Base-by-base conservation (phyloP, 2,797 vertebrate species). In the Morelia viridis region DNA sequence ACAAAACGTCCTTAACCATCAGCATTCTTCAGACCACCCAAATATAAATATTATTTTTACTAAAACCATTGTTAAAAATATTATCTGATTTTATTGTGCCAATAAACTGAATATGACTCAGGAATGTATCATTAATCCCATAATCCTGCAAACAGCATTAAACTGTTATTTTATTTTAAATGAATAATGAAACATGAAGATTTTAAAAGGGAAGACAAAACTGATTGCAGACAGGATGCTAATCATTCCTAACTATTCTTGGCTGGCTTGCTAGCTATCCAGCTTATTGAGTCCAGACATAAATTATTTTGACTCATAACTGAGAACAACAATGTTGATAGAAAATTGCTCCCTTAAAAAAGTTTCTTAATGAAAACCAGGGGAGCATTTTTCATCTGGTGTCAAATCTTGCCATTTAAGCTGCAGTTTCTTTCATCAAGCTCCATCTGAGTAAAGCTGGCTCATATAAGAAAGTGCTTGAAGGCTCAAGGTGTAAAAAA, bases 401-500 rank as follows among this genome's bases (percentile, higher is more conserved):
- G 61, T 7, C 26, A 90, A 35, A 93, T 86, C 28, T 89, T 35
- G 31, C 91, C 90, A 85, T 95, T 94, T 92, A 92, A 85, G 24
- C 85, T 61, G 85, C 57, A 87, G 68, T 41, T 65, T 91, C 53
- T 26, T 17, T 61, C 62, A 68, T 35, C 56, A 15, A 60, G 61
- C n/a, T 2, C 80, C 89, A 5, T 91, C 89, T 88, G 53, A 94
- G 28, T 19, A 24, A 88, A 57, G 85, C 58, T 88, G 57, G 56
- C 41, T 90, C 62, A 60, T 50, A 83, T 46, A 92, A 91, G 80
- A 22, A 85, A 90, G 24, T 4, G 35, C 28, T 94, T 92, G 57
- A 71, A 89, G 50, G 31, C 35, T 94, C 91, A 85, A 93, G 90
- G 91, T 94, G 91, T 22, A 90, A 94, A 80, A 80, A 91, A 85